phyloP scores from a whole-genome alignment of 2,113 vertebrate genomes.

The Pseudorhombus dupliciocellatus region DNA sequence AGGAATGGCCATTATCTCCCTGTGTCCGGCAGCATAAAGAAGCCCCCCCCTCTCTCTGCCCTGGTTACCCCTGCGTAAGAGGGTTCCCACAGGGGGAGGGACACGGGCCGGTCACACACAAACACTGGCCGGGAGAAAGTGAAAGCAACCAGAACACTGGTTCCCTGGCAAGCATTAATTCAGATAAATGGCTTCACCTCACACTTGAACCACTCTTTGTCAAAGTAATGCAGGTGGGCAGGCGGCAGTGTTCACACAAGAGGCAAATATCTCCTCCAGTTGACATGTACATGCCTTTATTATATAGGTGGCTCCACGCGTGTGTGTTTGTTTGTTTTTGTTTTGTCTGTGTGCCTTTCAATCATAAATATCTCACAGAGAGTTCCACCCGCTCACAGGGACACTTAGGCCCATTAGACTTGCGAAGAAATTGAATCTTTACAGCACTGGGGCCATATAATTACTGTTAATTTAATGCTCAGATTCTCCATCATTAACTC shows the following conservation, averaged over 20 bases:
- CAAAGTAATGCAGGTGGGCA: conserved; percentile 15
- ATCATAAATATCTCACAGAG: conserved; percentile 73
- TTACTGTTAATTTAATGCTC: conserved; percentile 99
- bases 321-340: conserved; percentile 43
- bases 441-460: conserved; percentile 94
- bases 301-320: neutral
- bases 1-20: conserved; percentile 81
- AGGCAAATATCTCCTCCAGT: conserved; percentile 2
- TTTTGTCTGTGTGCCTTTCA: conserved; percentile 29
- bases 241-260: conserved; percentile 32
- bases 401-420: conserved; percentile 95
- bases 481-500: conserved; percentile 98
- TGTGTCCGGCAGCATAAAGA: conserved; percentile 78
- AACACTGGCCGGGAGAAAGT: conserved; percentile 55
- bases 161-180: conserved; percentile 36
- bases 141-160: conserved; percentile 51
- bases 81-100: conserved; percentile 79
- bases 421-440: conserved; percentile 97
- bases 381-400: conserved; percentile 88
- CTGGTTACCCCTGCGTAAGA: conserved; percentile 56
- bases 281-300: neutral
- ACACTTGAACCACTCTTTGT: conserved; percentile 45
- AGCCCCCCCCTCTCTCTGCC: conserved; percentile 56
- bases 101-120: conserved; percentile 61
- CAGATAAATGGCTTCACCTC: conserved; percentile 43